These are phyloP conservation scores for Aphelenchoides besseyi DNA, from an alignment of 1,140 invertebrate species.

Conservation along the genomic window DNA sequence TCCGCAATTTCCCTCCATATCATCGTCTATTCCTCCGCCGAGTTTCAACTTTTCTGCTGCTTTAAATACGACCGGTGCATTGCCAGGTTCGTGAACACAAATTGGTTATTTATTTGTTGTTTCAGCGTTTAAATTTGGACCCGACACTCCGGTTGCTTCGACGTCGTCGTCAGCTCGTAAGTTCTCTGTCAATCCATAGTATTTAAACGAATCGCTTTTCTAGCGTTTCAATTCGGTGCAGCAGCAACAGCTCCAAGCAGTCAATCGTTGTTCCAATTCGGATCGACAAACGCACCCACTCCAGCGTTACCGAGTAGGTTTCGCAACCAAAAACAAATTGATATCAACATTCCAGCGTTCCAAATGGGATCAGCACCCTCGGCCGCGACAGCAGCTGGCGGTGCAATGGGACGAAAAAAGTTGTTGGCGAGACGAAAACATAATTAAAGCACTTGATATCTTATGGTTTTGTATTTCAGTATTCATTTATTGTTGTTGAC, in stretches of 20 bases:
- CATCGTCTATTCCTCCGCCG: no score
- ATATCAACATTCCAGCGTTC: no score
- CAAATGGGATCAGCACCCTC: no score
- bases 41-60: not conserved
- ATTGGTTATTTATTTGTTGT: not conserved
- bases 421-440: not conserved
- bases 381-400: not conserved
- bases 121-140: not conserved
- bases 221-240: no score
- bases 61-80: not conserved
- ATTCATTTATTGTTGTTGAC: slow-evolving; percentile 1
- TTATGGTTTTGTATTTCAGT: not conserved
- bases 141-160: not conserved
- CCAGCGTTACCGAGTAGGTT: no score
- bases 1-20: no score
- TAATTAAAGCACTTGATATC: not conserved
- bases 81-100: not conserved
- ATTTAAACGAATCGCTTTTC: no score
- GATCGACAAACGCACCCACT: no score
- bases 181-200: no score
- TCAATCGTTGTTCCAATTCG: no score
- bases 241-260: no score
- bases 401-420: not conserved
- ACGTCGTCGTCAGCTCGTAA: not conserved
- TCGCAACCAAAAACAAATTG: no score